These are phyloP conservation scores for Scaptomyza montana DNA, from an alignment of 1,140 invertebrate species.

Conservation along the genomic window DNA sequence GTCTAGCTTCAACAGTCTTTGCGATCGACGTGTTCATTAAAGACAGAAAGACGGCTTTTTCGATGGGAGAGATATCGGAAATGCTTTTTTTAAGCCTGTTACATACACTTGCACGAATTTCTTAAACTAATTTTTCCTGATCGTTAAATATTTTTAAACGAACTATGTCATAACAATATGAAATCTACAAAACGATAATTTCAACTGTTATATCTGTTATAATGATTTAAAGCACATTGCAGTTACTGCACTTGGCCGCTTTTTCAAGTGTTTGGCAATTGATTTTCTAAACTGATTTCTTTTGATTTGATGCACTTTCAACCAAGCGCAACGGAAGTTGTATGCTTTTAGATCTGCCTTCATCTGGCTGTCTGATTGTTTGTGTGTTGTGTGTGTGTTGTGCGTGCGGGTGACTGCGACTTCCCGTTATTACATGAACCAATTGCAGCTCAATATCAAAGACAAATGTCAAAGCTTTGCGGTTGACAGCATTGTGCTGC, in stretches of 20 bases:
- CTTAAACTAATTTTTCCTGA: too few relatives aligned
- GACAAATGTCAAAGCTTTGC: slow-evolving; percentile 48
- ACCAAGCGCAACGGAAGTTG: slow-evolving; percentile 14
- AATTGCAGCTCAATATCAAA: slow-evolving; percentile 48
- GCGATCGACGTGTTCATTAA: too few relatives aligned
- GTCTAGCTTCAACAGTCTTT: too few relatives aligned
- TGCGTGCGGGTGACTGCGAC: slow-evolving; percentile 9
- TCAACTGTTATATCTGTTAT: neutral
- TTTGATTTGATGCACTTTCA: slow-evolving; percentile 2
- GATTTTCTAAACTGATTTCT: neutral
- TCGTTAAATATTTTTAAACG: too few relatives aligned
- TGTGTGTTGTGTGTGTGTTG: neutral
- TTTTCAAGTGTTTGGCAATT: slow-evolving; percentile 3
- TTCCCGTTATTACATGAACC: slow-evolving; percentile 50
- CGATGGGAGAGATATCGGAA: too few relatives aligned
- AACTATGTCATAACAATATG: too few relatives aligned
- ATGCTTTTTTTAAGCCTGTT: too few relatives aligned
- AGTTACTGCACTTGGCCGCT: neutral
- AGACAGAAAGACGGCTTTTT: too few relatives aligned
- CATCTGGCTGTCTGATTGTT: neutral
- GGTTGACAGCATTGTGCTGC: slow-evolving; percentile 27
- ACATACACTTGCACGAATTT: too few relatives aligned
- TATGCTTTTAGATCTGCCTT: neutral
- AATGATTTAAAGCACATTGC: neutral
- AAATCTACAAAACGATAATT: too few relatives aligned